Percentiles rank a stretch among this genome's conserved stretches.
Conservation (phyloP, 2,888 invertebrate genomes). For the Rhamphomyia laevipes region DNA sequence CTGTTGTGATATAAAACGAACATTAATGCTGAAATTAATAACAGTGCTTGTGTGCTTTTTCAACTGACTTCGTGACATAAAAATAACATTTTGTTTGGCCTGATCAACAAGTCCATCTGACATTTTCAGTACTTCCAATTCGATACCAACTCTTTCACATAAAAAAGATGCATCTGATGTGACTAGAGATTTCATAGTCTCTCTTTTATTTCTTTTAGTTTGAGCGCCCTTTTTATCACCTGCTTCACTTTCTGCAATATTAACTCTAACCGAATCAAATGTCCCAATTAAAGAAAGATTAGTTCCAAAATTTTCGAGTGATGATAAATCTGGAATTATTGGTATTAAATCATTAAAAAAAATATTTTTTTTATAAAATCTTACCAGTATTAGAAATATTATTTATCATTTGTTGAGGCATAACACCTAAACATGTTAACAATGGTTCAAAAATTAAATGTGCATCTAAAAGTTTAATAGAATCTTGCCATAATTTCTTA, state of each 20-base stretch:
- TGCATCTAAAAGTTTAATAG: conserved; percentile 76
- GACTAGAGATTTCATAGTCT: conserved; percentile 26
- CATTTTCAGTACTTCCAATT: conserved; percentile 79
- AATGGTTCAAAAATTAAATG: conserved; percentile 90
- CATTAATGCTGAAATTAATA: conserved; percentile 78
- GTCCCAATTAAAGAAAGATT: conserved; percentile 72
- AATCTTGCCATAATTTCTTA: conserved; percentile 66
- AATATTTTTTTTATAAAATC: conserved; percentile 2
- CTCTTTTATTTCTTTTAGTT: conserved; percentile 25
- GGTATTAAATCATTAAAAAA: conserved; percentile 2
- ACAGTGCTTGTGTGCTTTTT: conserved; percentile 87
- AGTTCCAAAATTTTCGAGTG: conserved; percentile 79
- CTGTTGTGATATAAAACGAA: conserved; percentile 85
- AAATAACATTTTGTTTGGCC: conserved; percentile 71
- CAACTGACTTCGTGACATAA: conserved; percentile 74
- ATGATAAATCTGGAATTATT: conserved; percentile 43
- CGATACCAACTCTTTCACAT: conserved; percentile 82
- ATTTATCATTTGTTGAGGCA: conserved; percentile 67
- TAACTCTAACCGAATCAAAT: conserved; percentile 80
- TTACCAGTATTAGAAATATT: conserved; percentile 32
- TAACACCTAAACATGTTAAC: conserved; percentile 77
- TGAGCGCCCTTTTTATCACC: conserved; percentile 44
- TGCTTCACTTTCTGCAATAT: conserved; percentile 89
- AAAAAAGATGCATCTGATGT: conserved; percentile 66
- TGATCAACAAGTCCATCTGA: conserved; percentile 82